phyloP scores from a whole-genome alignment of 2,113 vertebrate species.

The Colossoma macropomum region DNA sequence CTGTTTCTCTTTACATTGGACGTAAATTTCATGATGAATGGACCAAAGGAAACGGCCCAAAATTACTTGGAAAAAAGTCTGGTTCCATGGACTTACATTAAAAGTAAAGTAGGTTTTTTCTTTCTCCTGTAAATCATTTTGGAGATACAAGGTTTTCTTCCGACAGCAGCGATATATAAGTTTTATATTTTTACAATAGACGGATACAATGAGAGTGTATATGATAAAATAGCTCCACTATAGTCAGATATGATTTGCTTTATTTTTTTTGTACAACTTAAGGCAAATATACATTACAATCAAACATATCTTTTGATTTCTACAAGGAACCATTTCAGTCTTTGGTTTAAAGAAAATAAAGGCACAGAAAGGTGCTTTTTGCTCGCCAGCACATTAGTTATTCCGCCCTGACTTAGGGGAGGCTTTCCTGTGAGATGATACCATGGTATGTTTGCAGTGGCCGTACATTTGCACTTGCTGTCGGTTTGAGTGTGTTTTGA shows the following conservation, averaged over 20 bases:
- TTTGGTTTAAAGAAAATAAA: slow-evolving; percentile 45
- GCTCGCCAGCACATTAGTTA: slow-evolving; percentile 19
- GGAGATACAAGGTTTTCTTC: too few species aligned
- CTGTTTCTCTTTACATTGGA: too few species aligned
- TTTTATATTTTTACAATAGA: too few species aligned
- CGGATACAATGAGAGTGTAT: too few species aligned
- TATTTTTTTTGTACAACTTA: slow-evolving; percentile 40
- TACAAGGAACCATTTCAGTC: slow-evolving; percentile 9
- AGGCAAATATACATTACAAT: slow-evolving; percentile 53
- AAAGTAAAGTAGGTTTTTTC: too few species aligned
- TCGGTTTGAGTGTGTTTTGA: not conserved
- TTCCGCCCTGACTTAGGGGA: slow-evolving; percentile 13
- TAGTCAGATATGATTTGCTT: not conserved
- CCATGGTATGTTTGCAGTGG: not conserved
- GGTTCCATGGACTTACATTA: too few species aligned
- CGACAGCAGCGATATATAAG: too few species aligned
- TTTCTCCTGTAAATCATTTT: too few species aligned
- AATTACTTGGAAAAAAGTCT: too few species aligned
- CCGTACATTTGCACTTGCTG: slow-evolving; percentile 33
- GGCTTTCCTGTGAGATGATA: not conserved
- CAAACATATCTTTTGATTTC: slow-evolving; percentile 23
- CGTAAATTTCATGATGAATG: too few species aligned
- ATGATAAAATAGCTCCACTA: not conserved
- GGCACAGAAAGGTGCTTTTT: slow-evolving; percentile 41
- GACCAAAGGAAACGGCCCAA: too few species aligned